phyloP scores from a whole-genome alignment of 1,140 invertebrate genomes.

The Drosophila ogumai region DNA sequence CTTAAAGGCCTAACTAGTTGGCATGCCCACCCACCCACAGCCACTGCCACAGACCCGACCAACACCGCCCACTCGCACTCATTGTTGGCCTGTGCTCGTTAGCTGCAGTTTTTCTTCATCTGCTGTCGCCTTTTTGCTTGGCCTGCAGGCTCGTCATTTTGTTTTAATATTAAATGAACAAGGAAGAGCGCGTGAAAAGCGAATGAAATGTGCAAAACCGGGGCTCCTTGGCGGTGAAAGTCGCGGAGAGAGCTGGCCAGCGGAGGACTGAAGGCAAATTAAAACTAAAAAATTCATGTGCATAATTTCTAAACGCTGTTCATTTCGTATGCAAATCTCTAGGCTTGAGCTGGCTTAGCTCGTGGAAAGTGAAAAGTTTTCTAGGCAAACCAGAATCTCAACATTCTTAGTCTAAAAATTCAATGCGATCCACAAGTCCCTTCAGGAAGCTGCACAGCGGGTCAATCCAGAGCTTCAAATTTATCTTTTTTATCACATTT shows the following conservation, averaged over 20 bases:
- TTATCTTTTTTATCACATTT: background rate
- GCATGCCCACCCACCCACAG: constrained; percentile 10
- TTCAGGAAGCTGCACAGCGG: background rate
- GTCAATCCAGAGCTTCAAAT: background rate
- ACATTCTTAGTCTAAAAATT: no score
- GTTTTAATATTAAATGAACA: constrained; percentile 81
- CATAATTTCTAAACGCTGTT: constrained; percentile 74
- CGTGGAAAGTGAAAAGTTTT: constrained; percentile 11
- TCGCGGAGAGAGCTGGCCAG: constrained; percentile 23
- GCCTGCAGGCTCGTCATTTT: constrained; percentile 77
- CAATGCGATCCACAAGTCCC: background rate
- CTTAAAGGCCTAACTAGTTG: constrained; percentile 71
- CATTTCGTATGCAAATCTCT: constrained; percentile 78
- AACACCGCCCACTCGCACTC: constrained; percentile 18
- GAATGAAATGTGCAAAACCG: constrained; percentile 74
- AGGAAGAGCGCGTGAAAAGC: constrained; percentile 64
- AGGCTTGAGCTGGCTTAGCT: constrained; percentile 32
- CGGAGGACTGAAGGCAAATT: constrained; percentile 66
- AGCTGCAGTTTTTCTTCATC: constrained; percentile 62
- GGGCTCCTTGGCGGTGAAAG: constrained; percentile 20
- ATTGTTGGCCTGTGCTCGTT: constrained; percentile 76
- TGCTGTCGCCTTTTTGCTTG: constrained; percentile 26
- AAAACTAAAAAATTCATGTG: constrained; percentile 79
- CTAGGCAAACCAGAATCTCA: background rate
- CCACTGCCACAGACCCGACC: background rate